A percentile compares a stretch with the other conserved stretches of the same genome.
These are phyloP conservation scores for Pseudochirops corinnae DNA, from an alignment of 2,797 vertebrate genomes.

Conservation along the genomic window DNA sequence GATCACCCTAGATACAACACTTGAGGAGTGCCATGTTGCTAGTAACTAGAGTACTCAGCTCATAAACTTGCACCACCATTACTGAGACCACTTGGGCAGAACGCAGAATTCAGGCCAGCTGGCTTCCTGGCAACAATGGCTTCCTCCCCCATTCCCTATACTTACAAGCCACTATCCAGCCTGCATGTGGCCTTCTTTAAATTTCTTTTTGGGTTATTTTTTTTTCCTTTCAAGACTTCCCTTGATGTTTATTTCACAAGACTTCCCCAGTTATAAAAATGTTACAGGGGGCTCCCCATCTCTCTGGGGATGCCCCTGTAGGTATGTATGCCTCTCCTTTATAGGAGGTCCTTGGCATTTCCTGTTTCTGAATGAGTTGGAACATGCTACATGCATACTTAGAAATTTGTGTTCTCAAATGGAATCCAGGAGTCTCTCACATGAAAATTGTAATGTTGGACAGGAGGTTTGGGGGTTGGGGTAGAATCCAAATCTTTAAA, in stretches of 20 bases:
- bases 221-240: constrained; percentile 14
- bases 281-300: neutral
- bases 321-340: neutral
- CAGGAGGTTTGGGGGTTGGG: neutral
- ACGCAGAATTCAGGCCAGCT: neutral
- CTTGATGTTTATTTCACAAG: constrained; percentile 15
- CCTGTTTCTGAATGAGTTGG: constrained; percentile 30
- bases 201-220: neutral
- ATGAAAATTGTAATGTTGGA: constrained; percentile 53
- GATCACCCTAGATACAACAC: neutral
- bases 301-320: neutral
- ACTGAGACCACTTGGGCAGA: neutral
- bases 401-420: constrained; percentile 51
- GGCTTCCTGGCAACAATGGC: neutral
- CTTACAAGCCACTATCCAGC: neutral
- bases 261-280: constrained; percentile 21
- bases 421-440: constrained; percentile 44
- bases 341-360: constrained; percentile 10
- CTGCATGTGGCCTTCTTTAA: neutral
- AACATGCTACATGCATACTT: neutral
- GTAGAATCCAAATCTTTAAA: neutral
- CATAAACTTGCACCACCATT: neutral
- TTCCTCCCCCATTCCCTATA: neutral
- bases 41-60: neutral
- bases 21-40: neutral